phyloP scores from a whole-genome alignment of 2,888 invertebrate genomes.

The Amblyjoppa fuscipennis region DNA sequence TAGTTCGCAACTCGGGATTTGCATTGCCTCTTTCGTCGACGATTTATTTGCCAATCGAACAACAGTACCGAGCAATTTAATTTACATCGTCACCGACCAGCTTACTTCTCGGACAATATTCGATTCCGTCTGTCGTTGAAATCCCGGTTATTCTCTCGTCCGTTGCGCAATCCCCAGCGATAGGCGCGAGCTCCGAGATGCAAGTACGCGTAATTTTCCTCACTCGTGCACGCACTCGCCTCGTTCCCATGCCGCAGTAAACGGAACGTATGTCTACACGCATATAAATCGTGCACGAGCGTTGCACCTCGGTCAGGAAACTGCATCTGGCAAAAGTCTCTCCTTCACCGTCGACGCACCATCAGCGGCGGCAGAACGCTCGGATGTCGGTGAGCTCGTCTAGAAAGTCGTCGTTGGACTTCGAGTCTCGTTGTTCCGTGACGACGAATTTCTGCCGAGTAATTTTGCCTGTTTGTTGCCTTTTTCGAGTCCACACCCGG shows the following conservation, averaged over 20 bases:
- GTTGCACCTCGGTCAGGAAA: constrained; percentile 38
- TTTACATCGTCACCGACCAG: background rate
- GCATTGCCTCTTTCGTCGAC: too few species aligned
- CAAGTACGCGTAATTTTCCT: constrained; percentile 53
- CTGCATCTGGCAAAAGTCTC: background rate
- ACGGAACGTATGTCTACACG: background rate
- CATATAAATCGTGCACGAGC: background rate
- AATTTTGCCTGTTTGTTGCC: background rate
- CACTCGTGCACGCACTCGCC: constrained; percentile 47
- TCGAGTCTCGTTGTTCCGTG: constrained; percentile 56
- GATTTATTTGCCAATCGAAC: too few species aligned
- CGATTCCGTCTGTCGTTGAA: background rate
- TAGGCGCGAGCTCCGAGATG: constrained; percentile 61
- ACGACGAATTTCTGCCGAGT: constrained; percentile 27
- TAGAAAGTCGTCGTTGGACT: constrained; percentile 59
- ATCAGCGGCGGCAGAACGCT: background rate
- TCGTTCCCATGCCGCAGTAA: background rate
- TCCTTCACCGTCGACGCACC: constrained; percentile 10
- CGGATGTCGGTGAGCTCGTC: constrained; percentile 30
- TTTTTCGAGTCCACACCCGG: background rate
- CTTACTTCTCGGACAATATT: background rate
- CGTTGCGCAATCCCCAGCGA: constrained; percentile 64
- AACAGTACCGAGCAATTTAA: too few species aligned
- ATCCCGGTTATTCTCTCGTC: constrained; percentile 27
- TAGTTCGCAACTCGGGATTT: too few species aligned